phyloP scores from a whole-genome alignment of 2,113 vertebrate species.

The Megaptera novaeangliae region DNA sequence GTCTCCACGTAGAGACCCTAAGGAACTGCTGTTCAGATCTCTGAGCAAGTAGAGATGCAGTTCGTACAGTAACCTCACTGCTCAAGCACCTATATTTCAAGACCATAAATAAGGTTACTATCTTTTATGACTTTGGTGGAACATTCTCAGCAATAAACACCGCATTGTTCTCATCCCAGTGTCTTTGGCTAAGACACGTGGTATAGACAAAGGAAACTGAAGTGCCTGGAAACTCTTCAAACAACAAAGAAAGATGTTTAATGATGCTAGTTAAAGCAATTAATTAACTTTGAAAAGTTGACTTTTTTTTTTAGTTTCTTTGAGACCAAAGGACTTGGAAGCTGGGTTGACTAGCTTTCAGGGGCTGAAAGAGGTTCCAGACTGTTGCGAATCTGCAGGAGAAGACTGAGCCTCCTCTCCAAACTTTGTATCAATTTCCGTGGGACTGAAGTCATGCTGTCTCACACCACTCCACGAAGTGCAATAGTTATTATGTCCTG shows the following conservation, averaged over 20 bases:
- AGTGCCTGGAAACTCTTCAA: neutral
- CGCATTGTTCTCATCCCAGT: neutral
- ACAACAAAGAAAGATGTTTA: neutral
- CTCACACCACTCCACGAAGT: neutral
- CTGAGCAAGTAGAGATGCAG: neutral
- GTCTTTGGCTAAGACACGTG: neutral
- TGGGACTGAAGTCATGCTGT: neutral
- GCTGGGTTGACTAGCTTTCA: neutral
- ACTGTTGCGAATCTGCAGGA: neutral
- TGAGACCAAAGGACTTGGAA: neutral
- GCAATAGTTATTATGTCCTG: neutral
- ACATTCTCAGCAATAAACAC: slow-evolving; percentile 21
- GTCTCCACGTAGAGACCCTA: neutral
- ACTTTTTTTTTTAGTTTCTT: neutral
- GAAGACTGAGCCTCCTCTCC: neutral
- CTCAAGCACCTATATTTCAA: neutral
- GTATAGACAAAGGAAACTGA: neutral
- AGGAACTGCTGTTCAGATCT: neutral
- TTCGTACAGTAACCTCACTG: neutral
- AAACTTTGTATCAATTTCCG: neutral
- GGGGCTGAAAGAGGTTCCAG: neutral
- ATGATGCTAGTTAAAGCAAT: neutral
- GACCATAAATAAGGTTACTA: neutral
- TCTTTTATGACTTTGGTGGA: neutral
- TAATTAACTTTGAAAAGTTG: neutral